Base-by-base conservation (phyloP, 2,888 invertebrate genomes). In the Deilephila porcellus region DNA sequence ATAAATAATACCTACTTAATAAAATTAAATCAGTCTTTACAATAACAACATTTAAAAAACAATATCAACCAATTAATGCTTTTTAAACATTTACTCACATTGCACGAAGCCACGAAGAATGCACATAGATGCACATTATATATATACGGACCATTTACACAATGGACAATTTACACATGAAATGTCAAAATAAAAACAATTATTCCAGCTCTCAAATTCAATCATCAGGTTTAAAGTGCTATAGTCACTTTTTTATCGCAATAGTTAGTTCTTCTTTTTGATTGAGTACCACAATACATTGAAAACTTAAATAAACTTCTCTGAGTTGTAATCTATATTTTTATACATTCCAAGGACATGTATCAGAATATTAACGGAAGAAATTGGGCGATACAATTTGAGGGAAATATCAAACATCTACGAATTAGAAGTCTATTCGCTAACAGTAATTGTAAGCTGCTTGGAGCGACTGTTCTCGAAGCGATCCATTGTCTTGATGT, bases 391-490 rank as follows among this genome's bases (percentile, higher is more conserved):
- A 45, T 45, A 45, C 45, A 45, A 11, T 14, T 45, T 45, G 1
- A 37, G 45, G 1, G 14, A 25, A 17, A 17, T 52, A 56, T 53
- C 56, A n/a, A 5, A 56, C n/a, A 56, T 25, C 25, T 25, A 7
- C 3, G 3, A 3, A 52, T 60, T 37, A 5, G 11, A 19, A 56
- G 25, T 75, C 81, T 85, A 98, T 86, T 98, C 98, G 81, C 95
- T 95, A 71, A 97, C 96, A 70, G 96, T 97, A 81, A 98, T 97
- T 25, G 97, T 97, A 72, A 99, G 97, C 77, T 98, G 97, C 92
- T 99, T 99, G 86, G 98, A 98, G 87, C 99, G 98, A 74, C 98
- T 98, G 91, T 98, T 99, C 92, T 99, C 99, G 91, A 99, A 99
- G 84, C 98, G 96, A 91, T 99, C 99, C 97, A 98, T 99, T 45